Conservation (phyloP, 2,888 invertebrate genomes). For the Eristalinus sepulchralis region DNA sequence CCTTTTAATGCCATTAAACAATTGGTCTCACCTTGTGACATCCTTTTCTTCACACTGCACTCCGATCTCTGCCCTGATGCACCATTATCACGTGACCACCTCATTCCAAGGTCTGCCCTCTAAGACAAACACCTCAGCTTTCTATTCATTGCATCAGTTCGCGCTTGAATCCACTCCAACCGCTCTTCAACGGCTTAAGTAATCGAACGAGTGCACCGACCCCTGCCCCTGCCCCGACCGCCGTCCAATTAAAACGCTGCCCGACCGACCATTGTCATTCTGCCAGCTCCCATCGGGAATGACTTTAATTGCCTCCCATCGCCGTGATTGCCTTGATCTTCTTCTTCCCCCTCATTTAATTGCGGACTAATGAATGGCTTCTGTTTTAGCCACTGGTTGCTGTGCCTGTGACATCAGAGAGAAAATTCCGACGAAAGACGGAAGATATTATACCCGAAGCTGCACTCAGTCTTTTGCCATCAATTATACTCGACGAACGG, state of each 20-base stretch:
- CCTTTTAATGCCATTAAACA: not conserved
- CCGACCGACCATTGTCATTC: not conserved
- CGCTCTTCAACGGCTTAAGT: not conserved
- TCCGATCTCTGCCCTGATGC: not conserved
- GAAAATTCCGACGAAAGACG: slow-evolving; percentile 50
- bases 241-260: slow-evolving; percentile 9
- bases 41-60: not conserved
- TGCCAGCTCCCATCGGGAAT: not conserved
- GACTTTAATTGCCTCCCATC: slow-evolving; percentile 32
- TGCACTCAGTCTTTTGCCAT: slow-evolving; percentile 41
- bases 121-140: not conserved
- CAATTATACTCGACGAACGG: slow-evolving; percentile 30
- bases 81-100: not conserved
- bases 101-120: not conserved
- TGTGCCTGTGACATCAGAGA: slow-evolving; percentile 59
- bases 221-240: not conserved
- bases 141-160: not conserved
- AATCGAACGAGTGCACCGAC: not conserved
- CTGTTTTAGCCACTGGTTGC: slow-evolving; percentile 52
- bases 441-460: slow-evolving; percentile 58
- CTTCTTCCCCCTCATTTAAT: slow-evolving; percentile 51
- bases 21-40: not conserved
- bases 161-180: not conserved
- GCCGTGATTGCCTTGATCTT: not conserved
- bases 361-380: slow-evolving; percentile 58